Evolutionary conservation across 2,797 vertebrate species (phyloP), one percentile per base, ranked within the genome.

Genomic region (Sciaenops ocellatus): DNA sequence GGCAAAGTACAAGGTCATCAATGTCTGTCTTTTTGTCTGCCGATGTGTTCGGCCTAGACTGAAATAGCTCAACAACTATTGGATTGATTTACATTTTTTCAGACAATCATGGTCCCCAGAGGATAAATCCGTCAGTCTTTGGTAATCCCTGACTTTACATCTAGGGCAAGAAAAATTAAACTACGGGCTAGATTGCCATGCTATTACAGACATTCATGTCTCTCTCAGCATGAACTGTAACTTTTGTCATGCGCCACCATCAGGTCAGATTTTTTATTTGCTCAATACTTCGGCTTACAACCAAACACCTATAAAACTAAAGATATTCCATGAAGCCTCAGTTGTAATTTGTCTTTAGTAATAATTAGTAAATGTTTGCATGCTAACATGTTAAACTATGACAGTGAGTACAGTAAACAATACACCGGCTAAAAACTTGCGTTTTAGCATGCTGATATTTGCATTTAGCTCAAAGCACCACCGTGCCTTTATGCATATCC

Each of bases 381-480:
- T 46, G 13, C 28, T 41, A 12, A 5, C 17, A 7, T 4, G 8
- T n/a, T 28, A 34, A 73, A 20, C 51, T 28, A 46, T 30, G 17
- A 24, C 1, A 44, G 5, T 30, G 1, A 44, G 28, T n/a, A 16
- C 3, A 26, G 22, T 12, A 20, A 30, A 55, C 30, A 48, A 28
- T 2, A 44, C 20, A 55, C 15, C 38, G 17, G 8, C 54, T 57
- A 4, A 42, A 57, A 28, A 46, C 28, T 46, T 10, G 8, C 20
- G 41, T 70, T 28, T 57, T 18, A 42, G 34, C 34, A 60, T 65
- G 24, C 17, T 34, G n/a, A 41, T 2, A 3, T 41, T 69, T 52
- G 47, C n/a, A 56, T 70, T 78, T 52, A 54, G n/a, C 46, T 62
- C 34, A 64, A 59, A 52, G 3, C 50, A 15, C 15, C n/a, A 51